phyloP scores from a whole-genome alignment of 53 echinoderm and acorn worm genomes.

The Antedon mediterranea region DNA sequence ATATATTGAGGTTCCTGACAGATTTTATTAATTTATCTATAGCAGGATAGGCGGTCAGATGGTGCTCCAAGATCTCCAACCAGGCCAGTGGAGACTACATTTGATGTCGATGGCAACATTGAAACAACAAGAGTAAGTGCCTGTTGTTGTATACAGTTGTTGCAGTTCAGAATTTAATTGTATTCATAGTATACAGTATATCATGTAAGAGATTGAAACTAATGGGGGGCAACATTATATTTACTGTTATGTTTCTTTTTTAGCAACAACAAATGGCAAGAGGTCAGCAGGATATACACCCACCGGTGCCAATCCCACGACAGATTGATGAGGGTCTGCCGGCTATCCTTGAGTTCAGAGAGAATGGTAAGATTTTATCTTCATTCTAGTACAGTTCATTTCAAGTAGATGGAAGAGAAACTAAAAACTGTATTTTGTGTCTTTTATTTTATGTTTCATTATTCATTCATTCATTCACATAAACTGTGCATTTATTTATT shows the following conservation, averaged over 20 bases:
- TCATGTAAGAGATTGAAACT: too few species aligned
- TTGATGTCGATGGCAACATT: conserved; percentile 72
- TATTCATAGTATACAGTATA: too few species aligned
- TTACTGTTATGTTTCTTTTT: background rate
- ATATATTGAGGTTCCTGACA: too few species aligned
- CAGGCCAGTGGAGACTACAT: conserved; percentile 52
- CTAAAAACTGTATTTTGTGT: background rate
- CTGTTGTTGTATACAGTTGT: too few species aligned
- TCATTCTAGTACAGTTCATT: too few species aligned
- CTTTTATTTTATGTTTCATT: too few species aligned
- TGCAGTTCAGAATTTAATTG: too few species aligned
- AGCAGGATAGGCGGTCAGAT: too few species aligned
- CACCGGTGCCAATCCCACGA: conserved; percentile 4
- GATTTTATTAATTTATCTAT: too few species aligned
- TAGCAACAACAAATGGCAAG: background rate
- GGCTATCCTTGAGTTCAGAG: conserved; percentile 79
- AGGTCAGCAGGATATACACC: conserved; percentile 2
- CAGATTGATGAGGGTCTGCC: conserved; percentile 43
- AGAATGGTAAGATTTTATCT: conserved; percentile 52
- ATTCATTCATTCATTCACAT: background rate
- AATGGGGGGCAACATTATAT: too few species aligned
- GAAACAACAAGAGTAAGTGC: conserved; percentile 30
- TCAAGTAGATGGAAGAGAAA: too few species aligned
- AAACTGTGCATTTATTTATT: too few species aligned
- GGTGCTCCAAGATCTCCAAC: background rate